Conservation (phyloP, 2,797 vertebrate species). For the Leptodactylus fallax region DNA sequence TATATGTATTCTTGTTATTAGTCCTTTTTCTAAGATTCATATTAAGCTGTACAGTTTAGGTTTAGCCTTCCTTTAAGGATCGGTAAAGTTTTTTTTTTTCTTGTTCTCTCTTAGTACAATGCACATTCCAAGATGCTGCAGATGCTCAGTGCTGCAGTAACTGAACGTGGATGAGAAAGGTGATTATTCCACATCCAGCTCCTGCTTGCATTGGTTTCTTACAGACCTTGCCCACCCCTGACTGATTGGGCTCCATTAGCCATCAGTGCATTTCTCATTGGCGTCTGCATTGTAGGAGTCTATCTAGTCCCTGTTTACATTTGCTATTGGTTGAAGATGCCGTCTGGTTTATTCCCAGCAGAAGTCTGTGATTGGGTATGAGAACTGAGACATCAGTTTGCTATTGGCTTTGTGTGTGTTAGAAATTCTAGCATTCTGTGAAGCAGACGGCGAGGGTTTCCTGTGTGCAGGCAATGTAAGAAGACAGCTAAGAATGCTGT, state of each 20-base stretch:
- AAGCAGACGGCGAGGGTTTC: constrained; percentile 37
- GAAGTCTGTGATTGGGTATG: constrained; percentile 41
- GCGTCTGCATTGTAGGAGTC: constrained; percentile 59
- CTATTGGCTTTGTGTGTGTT: constrained; percentile 44
- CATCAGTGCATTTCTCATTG: constrained; percentile 37
- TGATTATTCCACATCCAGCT: constrained; percentile 41
- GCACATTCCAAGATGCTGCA: constrained; percentile 38
- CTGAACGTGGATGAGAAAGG: constrained; percentile 50
- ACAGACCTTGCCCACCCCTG: neutral
- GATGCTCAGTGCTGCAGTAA: constrained; percentile 44
- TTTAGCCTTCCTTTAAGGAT: neutral
- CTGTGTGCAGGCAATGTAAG: neutral
- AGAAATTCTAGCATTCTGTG: constrained; percentile 48
- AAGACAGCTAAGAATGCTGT: constrained; percentile 11
- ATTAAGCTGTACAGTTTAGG: neutral
- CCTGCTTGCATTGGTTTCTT: constrained; percentile 32
- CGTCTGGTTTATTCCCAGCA: constrained; percentile 21
- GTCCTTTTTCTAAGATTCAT: neutral
- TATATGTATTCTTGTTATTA: neutral
- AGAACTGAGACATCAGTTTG: constrained; percentile 22
- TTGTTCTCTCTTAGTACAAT: neutral
- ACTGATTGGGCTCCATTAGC: constrained; percentile 43
- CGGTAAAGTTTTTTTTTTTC: neutral
- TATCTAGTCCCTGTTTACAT: constrained; percentile 23
- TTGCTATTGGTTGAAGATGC: constrained; percentile 42